These are phyloP conservation scores for Syngnathus acus DNA, from an alignment of 2,797 vertebrate species.

Conservation along the genomic window DNA sequence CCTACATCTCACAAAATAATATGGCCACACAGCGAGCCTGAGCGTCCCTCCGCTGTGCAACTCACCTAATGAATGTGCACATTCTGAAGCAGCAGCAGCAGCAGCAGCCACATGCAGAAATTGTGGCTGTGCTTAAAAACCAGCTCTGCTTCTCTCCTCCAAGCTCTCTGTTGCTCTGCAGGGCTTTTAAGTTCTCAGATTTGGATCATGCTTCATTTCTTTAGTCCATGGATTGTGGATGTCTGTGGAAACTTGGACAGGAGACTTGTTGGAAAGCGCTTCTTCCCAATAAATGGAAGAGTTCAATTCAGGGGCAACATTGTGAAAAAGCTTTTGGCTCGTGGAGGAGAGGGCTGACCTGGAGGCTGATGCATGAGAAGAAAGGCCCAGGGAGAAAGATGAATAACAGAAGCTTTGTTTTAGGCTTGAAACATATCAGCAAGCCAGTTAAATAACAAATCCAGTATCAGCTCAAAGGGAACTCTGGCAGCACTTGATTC, in stretches of 20 bases:
- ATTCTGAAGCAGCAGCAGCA: slow-evolving; percentile 58
- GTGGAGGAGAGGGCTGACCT: slow-evolving; percentile 52
- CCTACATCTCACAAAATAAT: slow-evolving; percentile 36
- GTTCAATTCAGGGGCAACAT: slow-evolving; percentile 44
- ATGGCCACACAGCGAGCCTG: slow-evolving; percentile 22
- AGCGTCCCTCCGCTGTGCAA: slow-evolving; percentile 34
- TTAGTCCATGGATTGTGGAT: slow-evolving; percentile 21
- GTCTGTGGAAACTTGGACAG: slow-evolving; percentile 4
- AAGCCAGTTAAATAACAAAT: slow-evolving; percentile 45
- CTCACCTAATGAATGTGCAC: slow-evolving; percentile 58
- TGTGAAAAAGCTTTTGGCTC: slow-evolving; percentile 55
- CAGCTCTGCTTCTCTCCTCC: slow-evolving; percentile 36
- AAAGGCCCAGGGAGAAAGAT: not conserved
- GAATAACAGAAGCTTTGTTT: slow-evolving; percentile 36
- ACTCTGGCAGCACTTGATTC: slow-evolving; percentile 38
- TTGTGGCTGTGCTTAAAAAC: slow-evolving; percentile 59
- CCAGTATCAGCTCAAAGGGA: slow-evolving; percentile 18
- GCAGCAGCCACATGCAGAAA: slow-evolving; percentile 43
- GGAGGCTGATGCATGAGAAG: slow-evolving; percentile 43
- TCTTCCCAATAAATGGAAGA: slow-evolving; percentile 35
- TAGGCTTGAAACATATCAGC: slow-evolving; percentile 41
- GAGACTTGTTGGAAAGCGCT: slow-evolving; percentile 42
- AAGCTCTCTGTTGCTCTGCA: slow-evolving; percentile 25
- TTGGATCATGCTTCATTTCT: slow-evolving; percentile 15
- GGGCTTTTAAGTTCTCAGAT: slow-evolving; percentile 15